Percentiles rank a stretch among this genome's conserved stretches.
These are phyloP conservation scores for Coleophora deauratella DNA, from an alignment of 2,888 invertebrate species.

Conservation along the genomic window DNA sequence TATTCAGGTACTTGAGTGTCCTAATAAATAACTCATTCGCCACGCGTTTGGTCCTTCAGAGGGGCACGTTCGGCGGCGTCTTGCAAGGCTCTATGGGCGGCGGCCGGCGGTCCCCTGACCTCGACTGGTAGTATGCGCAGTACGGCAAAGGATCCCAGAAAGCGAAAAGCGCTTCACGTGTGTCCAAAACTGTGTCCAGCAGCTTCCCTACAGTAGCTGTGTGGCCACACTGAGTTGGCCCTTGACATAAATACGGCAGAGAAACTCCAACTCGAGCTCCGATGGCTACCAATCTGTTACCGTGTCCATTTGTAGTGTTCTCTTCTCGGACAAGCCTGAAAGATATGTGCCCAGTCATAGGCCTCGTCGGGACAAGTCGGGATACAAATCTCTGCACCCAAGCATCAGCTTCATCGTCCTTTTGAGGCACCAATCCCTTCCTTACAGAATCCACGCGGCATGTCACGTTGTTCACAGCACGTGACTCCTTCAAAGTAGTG, in stretches of 20 bases:
- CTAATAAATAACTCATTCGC: slow-evolving; percentile 50
- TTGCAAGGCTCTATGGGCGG: slow-evolving; percentile 71
- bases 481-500: slow-evolving; percentile 85
- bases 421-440: slow-evolving; percentile 78
- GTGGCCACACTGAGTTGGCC: slow-evolving; percentile 76
- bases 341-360: slow-evolving; percentile 85
- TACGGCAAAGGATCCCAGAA: slow-evolving; percentile 92
- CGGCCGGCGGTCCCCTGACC: slow-evolving; percentile 72
- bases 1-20: slow-evolving; percentile 70
- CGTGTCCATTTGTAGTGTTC: slow-evolving; percentile 55
- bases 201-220: slow-evolving; percentile 77
- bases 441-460: slow-evolving; percentile 80
- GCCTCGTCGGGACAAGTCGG: slow-evolving; percentile 76
- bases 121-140: slow-evolving; percentile 88
- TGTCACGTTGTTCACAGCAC: slow-evolving; percentile 86
- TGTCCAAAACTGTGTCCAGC: slow-evolving; percentile 81
- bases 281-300: slow-evolving; percentile 49
- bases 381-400: slow-evolving; percentile 84
- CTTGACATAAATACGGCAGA: slow-evolving; percentile 86
- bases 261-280: slow-evolving; percentile 86
- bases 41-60: slow-evolving; percentile 34
- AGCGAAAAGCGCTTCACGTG: slow-evolving; percentile 85
- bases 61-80: slow-evolving; percentile 67
- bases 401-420: slow-evolving; percentile 78
- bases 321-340: slow-evolving; percentile 82